Percentiles rank a stretch among this genome's conserved stretches.
Conservation (phyloP, 37 sponge, comb jelly and placozoan genomes). For the Petrosia ficiformis region DNA sequence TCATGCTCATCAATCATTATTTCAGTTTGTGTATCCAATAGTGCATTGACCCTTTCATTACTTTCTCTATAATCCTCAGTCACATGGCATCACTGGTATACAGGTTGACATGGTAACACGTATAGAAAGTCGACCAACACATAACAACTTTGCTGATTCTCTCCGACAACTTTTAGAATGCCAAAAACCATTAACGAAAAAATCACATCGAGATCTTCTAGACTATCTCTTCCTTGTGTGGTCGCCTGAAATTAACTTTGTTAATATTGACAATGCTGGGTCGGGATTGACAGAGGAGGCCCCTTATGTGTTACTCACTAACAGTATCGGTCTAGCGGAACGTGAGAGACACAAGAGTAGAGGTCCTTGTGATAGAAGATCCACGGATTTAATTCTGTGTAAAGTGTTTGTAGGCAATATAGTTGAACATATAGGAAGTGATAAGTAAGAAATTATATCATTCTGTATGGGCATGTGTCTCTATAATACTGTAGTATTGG, state of each 20-base stretch:
- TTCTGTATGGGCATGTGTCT: background rate
- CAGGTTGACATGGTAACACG: constrained; percentile 40
- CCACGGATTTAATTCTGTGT: constrained; percentile 56
- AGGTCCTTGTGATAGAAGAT: constrained; percentile 11
- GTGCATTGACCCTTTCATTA: background rate
- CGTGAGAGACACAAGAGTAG: constrained; percentile 16
- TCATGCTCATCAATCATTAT: background rate
- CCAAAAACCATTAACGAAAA: background rate
- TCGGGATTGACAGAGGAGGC: background rate
- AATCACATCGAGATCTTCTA: constrained; percentile 12
- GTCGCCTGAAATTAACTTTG: constrained; percentile 19
- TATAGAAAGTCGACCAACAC: constrained; percentile 56
- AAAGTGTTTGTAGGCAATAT: constrained; percentile 56
- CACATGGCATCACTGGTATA: constrained; percentile 51
- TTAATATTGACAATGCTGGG: background rate
- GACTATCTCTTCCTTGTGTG: constrained; percentile 55
- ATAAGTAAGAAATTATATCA: background rate
- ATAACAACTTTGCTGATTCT: constrained; percentile 27
- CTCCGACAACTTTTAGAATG: constrained; percentile 17
- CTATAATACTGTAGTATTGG: too few relatives aligned
- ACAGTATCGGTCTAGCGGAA: constrained; percentile 54
- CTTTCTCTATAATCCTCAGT: background rate
- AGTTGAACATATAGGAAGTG: background rate
- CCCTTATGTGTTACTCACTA: constrained; percentile 35
- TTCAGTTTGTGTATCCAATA: background rate